phyloP scores from a whole-genome alignment of 1,140 invertebrate genomes.

The Atta colombica region DNA sequence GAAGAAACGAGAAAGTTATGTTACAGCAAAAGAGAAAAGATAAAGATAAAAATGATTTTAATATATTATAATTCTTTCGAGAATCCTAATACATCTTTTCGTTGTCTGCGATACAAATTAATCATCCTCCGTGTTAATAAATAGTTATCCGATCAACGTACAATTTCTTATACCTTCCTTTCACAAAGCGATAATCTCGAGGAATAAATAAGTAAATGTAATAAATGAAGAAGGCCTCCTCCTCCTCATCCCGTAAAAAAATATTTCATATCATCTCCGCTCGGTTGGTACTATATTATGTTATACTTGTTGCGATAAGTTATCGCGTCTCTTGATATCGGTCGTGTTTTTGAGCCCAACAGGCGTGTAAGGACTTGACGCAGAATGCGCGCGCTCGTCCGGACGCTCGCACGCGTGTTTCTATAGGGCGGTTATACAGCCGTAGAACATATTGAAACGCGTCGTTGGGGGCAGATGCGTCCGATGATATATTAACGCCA shows the following conservation, averaged over 20 bases:
- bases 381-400: constrained; percentile 43
- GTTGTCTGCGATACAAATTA: background rate
- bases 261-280: background rate
- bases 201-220: background rate
- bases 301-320: constrained; percentile 29
- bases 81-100: background rate
- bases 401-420: constrained; percentile 79
- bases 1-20: background rate
- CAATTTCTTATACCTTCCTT: background rate
- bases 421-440: constrained; percentile 82
- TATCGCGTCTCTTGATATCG: constrained; percentile 30
- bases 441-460: constrained; percentile 85
- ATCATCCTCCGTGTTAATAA: background rate
- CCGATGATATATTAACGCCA: constrained; percentile 87
- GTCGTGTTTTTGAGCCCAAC: constrained; percentile 16
- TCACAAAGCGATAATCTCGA: background rate
- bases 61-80: background rate
- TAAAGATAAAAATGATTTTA: background rate
- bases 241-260: background rate
- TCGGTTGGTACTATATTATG: background rate
- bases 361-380: constrained; percentile 35
- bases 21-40: background rate
- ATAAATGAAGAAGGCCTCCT: background rate
- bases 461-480: constrained; percentile 86
- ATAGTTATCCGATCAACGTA: background rate